Base-by-base conservation (phyloP, 2,888 invertebrate species). In the Sympetrum striolatum region DNA sequence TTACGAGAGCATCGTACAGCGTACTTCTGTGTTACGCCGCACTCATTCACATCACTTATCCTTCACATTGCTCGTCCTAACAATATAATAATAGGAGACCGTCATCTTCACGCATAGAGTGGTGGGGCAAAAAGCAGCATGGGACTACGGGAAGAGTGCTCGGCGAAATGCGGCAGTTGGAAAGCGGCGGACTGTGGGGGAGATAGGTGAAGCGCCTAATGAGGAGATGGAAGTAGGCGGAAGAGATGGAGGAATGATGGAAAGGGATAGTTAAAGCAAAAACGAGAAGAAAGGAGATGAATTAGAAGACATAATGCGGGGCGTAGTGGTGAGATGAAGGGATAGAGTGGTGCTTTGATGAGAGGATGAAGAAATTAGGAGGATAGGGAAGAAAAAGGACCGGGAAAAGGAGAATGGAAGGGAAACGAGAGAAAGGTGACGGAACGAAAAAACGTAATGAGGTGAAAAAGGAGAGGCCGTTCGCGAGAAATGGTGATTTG, bases 301-400 rank as follows among this genome's bases (percentile, higher is more conserved):
- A 86, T 60, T 35, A 18, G 86, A 86, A 86, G 60, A 37, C 64
- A 60, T 64, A 86, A 60, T 35, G 82, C 58, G 31, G 82, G 81
- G 48, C 81, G 18, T n/a, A 81, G 53, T 53, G 82, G 82, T 22
- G 53, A 58, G 58, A 58, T 80, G 82, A 5, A 35, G 58, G 35
- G 53, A 58, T 35, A 53, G 82, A 31, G 82, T 25, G 64, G 64
- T 22, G 64, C 64, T 64, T 64, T 73, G 73, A 73, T 73, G 73
- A 31, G 73, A 12, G 8, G 44, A 44, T 10, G 44, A 44, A 25
- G 82, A 82, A 39, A 44, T 22, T 73, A 44, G 35, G 22, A 35
- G 35, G 82, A 82, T 15, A 31, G 10, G 44, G 18, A 31, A 58
- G 82, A 31, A 53, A n/a, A 18, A 2, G 81, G 81, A 53, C 5